phyloP scores from a whole-genome alignment of 1,140 invertebrate genomes.

The Drosophila orena region DNA sequence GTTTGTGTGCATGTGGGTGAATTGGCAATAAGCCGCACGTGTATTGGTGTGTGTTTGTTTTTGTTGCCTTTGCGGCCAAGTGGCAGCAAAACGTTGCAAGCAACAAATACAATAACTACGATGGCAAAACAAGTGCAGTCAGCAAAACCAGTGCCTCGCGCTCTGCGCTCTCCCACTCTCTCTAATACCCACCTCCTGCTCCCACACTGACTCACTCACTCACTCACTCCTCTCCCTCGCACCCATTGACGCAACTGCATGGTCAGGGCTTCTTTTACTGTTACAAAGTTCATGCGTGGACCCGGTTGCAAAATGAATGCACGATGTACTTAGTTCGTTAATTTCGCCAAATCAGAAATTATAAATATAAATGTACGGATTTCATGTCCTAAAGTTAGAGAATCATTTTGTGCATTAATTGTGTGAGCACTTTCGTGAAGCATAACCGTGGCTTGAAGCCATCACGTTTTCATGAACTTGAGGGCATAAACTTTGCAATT shows the following conservation, averaged over 20 bases:
- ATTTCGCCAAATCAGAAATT: not conserved
- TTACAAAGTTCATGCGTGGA: slow-evolving; percentile 17
- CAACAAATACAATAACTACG: slow-evolving; percentile 63
- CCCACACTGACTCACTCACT: not conserved
- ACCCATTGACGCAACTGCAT: slow-evolving; percentile 51
- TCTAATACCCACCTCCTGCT: not conserved
- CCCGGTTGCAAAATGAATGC: not conserved
- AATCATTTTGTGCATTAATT: too few species aligned
- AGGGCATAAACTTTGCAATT: slow-evolving; percentile 17
- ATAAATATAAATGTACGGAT: not conserved
- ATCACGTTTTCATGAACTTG: not conserved
- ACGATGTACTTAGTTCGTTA: not conserved
- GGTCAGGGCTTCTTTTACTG: slow-evolving; percentile 55
- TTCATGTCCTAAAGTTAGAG: too few species aligned
- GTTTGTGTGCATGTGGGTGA: slow-evolving; percentile 40
- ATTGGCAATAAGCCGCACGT: slow-evolving; percentile 49
- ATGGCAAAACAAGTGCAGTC: slow-evolving; percentile 60
- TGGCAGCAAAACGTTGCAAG: slow-evolving; percentile 57
- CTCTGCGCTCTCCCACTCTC: slow-evolving; percentile 20
- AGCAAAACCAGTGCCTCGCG: slow-evolving; percentile 63
- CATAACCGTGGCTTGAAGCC: too few species aligned
- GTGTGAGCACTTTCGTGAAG: too few species aligned
- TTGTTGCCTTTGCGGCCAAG: slow-evolving; percentile 49
- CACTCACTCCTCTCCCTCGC: slow-evolving; percentile 2
- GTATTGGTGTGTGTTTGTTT: slow-evolving; percentile 23